Evolutionary conservation across 2,113 vertebrate species (phyloP).

Genomic region (Lophura nycthemera): DNA sequence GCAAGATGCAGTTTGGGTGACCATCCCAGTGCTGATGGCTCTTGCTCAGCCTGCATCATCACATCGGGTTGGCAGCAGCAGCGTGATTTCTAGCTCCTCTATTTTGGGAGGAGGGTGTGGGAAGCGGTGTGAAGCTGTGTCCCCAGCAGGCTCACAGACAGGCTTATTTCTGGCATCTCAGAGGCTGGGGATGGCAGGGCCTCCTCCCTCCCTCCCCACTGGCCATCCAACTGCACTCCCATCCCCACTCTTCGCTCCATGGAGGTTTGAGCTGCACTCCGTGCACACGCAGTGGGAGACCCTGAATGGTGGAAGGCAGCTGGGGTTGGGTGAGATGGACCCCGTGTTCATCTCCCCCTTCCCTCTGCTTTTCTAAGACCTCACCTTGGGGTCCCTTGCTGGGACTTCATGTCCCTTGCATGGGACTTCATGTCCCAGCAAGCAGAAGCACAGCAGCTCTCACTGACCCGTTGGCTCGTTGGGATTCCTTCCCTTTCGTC

Average conservation of each 20-base stretch:
- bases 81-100: conserved; percentile 10
- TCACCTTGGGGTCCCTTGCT: not conserved
- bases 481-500: not conserved
- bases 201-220: not conserved
- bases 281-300: not conserved
- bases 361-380: not conserved
- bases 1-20: not conserved
- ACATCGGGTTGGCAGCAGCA: not conserved
- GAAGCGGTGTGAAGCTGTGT: not conserved
- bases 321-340: rapidly evolving
- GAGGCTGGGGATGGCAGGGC: not conserved
- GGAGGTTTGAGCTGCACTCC: not conserved
- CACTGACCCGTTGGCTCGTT: not conserved
- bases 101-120: conserved; percentile 5
- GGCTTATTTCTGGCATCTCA: not conserved
- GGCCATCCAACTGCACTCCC: rapidly evolving
- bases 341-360: not conserved
- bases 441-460: not conserved
- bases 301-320: not conserved
- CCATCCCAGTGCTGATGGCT: not conserved
- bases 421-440: too few species aligned
- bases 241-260: not conserved
- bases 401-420: too few species aligned
- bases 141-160: not conserved
- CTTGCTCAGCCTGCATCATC: not conserved